Evolutionary conservation across 2,888 invertebrate species (phyloP).

Genomic region (Pycnomerus fuliginosus): DNA sequence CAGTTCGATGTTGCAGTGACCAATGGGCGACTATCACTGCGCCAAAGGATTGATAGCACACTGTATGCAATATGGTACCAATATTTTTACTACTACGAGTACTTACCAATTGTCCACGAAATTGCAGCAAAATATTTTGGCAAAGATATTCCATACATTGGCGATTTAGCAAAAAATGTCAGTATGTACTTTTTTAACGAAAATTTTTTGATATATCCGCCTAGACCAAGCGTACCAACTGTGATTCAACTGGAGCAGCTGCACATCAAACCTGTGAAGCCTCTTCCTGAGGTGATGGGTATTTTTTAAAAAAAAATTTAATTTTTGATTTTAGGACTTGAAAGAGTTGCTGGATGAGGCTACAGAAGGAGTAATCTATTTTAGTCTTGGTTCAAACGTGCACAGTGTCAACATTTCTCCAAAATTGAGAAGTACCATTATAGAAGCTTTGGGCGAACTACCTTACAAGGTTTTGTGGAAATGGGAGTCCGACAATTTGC

Average conservation of each 20-base stretch:
- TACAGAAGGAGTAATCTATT: slow-evolving; percentile 50
- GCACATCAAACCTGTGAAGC: slow-evolving; percentile 12
- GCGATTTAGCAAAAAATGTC: slow-evolving; percentile 7
- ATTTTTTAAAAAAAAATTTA: slow-evolving; percentile 5
- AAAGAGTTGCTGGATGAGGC: too few species aligned
- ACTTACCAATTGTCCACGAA: slow-evolving; percentile 3
- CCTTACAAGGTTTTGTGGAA: too few species aligned
- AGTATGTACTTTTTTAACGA: slow-evolving; percentile 6
- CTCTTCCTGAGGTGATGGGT: slow-evolving; percentile 16
- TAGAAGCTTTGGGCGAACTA: too few species aligned
- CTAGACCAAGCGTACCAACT: slow-evolving; percentile 5
- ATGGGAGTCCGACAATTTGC: slow-evolving; percentile 41
- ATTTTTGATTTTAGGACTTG: too few species aligned
- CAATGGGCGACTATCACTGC: slow-evolving; percentile 11
- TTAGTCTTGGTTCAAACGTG: slow-evolving; percentile 52
- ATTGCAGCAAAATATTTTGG: slow-evolving; percentile 6
- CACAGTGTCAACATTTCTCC: slow-evolving; percentile 46
- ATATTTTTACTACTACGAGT: slow-evolving; percentile 1
- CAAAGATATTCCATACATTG: slow-evolving; percentile 3
- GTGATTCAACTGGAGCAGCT: slow-evolving; percentile 6
- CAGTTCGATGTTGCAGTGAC: slow-evolving; percentile 25
- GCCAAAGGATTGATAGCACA: slow-evolving; percentile 4
- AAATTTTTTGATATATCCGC: slow-evolving; percentile 4
- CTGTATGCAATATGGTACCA: slow-evolving; percentile 8
- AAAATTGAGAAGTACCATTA: slow-evolving; percentile 40